These are phyloP conservation scores for Pseudorasbora parva DNA, from an alignment of 2,113 vertebrate species.

Conservation along the genomic window DNA sequence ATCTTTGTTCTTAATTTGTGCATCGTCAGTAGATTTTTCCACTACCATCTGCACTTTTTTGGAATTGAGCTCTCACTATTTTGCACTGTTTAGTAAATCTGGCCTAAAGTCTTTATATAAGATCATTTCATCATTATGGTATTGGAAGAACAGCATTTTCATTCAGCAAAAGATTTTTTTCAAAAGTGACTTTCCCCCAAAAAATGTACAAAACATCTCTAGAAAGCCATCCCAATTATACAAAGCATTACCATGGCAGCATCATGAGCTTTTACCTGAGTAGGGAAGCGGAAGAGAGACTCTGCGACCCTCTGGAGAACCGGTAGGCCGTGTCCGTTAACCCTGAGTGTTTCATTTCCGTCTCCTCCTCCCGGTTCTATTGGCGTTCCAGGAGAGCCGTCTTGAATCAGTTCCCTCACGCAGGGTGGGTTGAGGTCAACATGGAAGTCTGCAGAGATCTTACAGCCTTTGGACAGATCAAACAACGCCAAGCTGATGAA, in stretches of 20 bases:
- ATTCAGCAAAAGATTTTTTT: not conserved
- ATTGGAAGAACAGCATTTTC: not conserved
- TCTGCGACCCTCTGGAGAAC: slow-evolving; percentile 81
- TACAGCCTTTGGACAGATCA: slow-evolving; percentile 90
- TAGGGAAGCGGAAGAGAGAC: slow-evolving; percentile 82
- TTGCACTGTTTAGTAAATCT: too few relatives aligned
- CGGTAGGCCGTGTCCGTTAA: slow-evolving; percentile 61
- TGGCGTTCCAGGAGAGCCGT: slow-evolving; percentile 25
- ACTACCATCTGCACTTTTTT: too few relatives aligned
- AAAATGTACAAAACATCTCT: not conserved
- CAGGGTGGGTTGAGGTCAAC: slow-evolving; percentile 87
- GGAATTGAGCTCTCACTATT: too few relatives aligned
- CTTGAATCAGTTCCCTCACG: slow-evolving; percentile 87
- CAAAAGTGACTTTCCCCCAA: not conserved
- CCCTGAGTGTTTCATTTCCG: slow-evolving; percentile 31
- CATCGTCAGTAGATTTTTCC: too few relatives aligned
- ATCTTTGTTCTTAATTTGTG: too few relatives aligned
- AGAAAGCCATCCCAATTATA: not conserved
- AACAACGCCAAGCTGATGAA: slow-evolving; percentile 94
- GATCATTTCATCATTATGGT: not conserved
- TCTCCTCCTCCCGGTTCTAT: slow-evolving; percentile 61
- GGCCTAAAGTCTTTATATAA: not conserved
- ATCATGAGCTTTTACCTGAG: slow-evolving; percentile 73
- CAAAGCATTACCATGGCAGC: not conserved
- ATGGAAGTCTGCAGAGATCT: slow-evolving; percentile 96